Evolutionary conservation across 2,113 vertebrate genomes (phyloP), one percentile per base, ranked within the genome.

Genomic region (Tenebrosternarchus preto): DNA sequence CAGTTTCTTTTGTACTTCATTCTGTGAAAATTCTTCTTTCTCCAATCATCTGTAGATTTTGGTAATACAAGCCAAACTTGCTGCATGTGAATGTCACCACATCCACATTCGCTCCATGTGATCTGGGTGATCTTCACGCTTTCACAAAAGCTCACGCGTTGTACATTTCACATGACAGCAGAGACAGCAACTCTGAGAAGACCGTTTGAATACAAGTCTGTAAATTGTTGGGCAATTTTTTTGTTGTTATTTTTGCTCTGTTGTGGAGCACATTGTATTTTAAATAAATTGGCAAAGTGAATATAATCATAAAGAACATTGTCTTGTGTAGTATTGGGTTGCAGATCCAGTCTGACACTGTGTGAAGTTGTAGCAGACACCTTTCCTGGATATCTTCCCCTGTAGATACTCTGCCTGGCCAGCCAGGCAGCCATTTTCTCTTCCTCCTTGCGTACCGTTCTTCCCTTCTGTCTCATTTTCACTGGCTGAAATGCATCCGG

Each of bases 21-120:
- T 19, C 43, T 27, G 27, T 15, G 63, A 33, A 29, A 66, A 8
- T 33, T 36, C 27, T 19, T 59, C 33, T 19, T 20, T 22, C 63
- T 31, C 57, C 11, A 68, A 77, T 12, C 50, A 12, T 22, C 46
- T 53, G 64, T 67, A 60, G 56, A 74, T 74, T 60, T 27, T 60
- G 22, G 60, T 43, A 60, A 43, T 74, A 74, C 56, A 43, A 43
- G 60, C 56, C 29, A 73, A 25, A 73, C 70, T 73, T 31, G 43
- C 43, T 50, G 43, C 12, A 15, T 50, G 43, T 50, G 43, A 2
- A 15, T 12, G 43, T 50, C 9, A 50, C 43, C 43, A 15, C 12
- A 64, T 16, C 61, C 6, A 29, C 61, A 36, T 56, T 29, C 67
- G 22, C 1, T 22, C 29, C n/a, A 31, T 39, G 33, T 39, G 29